Conservation (phyloP, 2,113 vertebrate species). For the Tychaedon coryphoeus region DNA sequence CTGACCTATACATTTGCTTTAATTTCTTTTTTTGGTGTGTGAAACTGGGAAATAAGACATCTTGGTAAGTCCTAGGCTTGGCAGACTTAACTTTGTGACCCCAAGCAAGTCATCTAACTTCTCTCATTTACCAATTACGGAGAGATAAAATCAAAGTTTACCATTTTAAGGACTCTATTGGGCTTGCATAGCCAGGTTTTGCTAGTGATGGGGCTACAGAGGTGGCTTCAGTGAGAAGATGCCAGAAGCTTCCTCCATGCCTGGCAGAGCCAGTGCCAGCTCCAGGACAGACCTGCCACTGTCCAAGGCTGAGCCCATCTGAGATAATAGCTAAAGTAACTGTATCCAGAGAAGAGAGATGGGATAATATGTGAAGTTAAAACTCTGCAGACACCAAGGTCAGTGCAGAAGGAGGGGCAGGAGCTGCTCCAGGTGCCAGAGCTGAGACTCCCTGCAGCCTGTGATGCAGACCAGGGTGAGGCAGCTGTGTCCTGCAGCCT, state of each 20-base stretch:
- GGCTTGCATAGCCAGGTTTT: not conserved
- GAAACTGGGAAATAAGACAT: not conserved
- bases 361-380: too few species aligned
- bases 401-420: not conserved
- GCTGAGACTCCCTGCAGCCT: not conserved
- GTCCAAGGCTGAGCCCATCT: not conserved
- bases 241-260: not conserved
- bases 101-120: not conserved
- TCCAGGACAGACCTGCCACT: not conserved
- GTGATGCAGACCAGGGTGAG: rapidly evolving
- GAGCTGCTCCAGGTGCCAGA: not conserved
- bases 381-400: not conserved
- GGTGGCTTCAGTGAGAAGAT: not conserved
- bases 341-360: not conserved
- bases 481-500: not conserved
- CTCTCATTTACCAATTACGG: not conserved
- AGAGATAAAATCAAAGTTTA: not conserved
- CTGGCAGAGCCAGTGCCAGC: not conserved
- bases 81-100: not conserved
- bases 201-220: not conserved
- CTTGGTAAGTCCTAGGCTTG: not conserved
- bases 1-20: not conserved
- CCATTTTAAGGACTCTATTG: not conserved
- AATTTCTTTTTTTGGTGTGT: not conserved
- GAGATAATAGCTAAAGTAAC: not conserved